Evolutionary conservation across 2,113 vertebrate species (phyloP).

Genomic region (Gadus macrocephalus): DNA sequence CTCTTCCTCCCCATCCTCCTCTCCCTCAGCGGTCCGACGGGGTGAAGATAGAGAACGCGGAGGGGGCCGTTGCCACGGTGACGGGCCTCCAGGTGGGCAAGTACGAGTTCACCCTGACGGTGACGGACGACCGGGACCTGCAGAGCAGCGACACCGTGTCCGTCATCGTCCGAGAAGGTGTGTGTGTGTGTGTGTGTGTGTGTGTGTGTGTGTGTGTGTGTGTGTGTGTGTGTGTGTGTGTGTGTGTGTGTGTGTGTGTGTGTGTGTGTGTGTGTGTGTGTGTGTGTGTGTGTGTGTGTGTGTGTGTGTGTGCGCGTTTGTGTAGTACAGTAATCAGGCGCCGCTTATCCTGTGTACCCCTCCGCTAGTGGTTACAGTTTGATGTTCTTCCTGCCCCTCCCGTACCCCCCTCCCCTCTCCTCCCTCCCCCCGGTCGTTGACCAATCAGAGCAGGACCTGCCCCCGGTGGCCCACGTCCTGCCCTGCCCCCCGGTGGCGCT

Average conservation of each 20-base stretch:
- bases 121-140: slow-evolving; percentile 88
- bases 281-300: too few species aligned
- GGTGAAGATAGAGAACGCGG: slow-evolving; percentile 89
- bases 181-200: not conserved
- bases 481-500: slow-evolving; percentile 80
- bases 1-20: not conserved
- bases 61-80: slow-evolving; percentile 83
- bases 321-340: too few species aligned
- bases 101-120: slow-evolving; percentile 89
- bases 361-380: not conserved
- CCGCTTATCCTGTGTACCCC: too few species aligned
- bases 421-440: slow-evolving; percentile 6
- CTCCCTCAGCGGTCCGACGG: slow-evolving; percentile 81
- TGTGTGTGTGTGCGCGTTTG: too few species aligned
- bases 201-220: slow-evolving; percentile 8
- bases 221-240: not conserved
- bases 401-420: too few species aligned
- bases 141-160: slow-evolving; percentile 83
- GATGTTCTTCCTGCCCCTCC: too few species aligned
- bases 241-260: not conserved
- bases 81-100: slow-evolving; percentile 86
- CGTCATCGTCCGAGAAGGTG: slow-evolving; percentile 93
- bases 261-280: too few species aligned
- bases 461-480: slow-evolving; percentile 80
- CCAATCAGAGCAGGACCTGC: slow-evolving; percentile 83